These are phyloP conservation scores for Pseudorasbora parva DNA, from an alignment of 2,113 vertebrate genomes.

Conservation along the genomic window DNA sequence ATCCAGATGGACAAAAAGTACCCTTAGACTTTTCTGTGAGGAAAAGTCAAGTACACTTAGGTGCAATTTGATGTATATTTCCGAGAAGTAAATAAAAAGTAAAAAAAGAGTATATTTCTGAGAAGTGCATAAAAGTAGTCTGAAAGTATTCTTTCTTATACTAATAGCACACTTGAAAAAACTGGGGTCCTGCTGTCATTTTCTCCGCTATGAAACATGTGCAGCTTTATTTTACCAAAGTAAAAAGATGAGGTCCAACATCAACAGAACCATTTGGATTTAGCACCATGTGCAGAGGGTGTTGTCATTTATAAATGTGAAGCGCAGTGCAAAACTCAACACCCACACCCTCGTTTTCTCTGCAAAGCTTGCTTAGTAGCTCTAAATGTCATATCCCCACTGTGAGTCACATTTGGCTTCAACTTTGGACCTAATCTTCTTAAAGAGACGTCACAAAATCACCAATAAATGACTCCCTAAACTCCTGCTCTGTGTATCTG, in stretches of 20 bases:
- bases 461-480: background rate
- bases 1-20: too few relatives aligned
- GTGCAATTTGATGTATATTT: too few relatives aligned
- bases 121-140: too few relatives aligned
- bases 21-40: too few relatives aligned
- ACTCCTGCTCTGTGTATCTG: background rate
- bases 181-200: background rate
- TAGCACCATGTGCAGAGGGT: background rate
- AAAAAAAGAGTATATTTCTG: too few relatives aligned
- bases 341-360: constrained; percentile 34
- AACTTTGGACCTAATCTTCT: background rate
- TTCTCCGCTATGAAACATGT: background rate
- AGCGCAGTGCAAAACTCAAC: constrained; percentile 15
- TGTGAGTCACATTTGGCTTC: constrained; percentile 41
- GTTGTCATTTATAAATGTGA: constrained; percentile 31
- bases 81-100: too few relatives aligned
- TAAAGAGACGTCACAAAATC: background rate
- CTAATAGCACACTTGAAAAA: too few relatives aligned
- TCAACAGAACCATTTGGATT: background rate
- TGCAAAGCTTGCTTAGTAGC: background rate
- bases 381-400: constrained; percentile 27
- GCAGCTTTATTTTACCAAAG: background rate
- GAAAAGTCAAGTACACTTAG: too few relatives aligned
- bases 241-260: background rate
- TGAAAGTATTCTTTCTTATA: too few relatives aligned